Evolutionary conservation across 2,113 vertebrate species (phyloP).

Genomic region (Tupaia tana): DNA sequence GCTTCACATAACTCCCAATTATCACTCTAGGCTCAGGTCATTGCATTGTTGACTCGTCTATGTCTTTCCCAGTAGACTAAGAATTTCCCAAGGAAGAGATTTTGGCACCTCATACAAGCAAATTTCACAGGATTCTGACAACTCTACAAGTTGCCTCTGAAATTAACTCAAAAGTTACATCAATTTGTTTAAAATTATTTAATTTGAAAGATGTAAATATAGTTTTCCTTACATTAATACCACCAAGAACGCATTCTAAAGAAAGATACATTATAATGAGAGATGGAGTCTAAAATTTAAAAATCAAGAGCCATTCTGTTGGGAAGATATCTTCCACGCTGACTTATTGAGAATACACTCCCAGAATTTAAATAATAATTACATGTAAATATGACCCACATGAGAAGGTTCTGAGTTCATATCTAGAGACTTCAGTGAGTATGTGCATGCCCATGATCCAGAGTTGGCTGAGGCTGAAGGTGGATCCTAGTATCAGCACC

Average conservation of each 20-base stretch:
- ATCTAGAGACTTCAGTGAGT: too few species aligned
- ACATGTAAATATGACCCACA: too few species aligned
- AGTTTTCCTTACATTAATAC: neutral
- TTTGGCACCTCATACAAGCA: neutral
- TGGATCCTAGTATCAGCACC: too few species aligned
- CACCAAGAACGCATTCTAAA: neutral
- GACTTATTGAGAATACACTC: neutral
- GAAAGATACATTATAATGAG: neutral
- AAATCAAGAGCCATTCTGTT: neutral
- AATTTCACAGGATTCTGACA: neutral
- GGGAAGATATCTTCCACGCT: neutral
- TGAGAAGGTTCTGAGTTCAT: too few species aligned
- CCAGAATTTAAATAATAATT: neutral
- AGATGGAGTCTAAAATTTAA: neutral
- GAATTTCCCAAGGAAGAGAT: constrained; percentile 10
- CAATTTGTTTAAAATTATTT: constrained; percentile 32
- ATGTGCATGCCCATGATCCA: too few species aligned
- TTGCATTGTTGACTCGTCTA: neutral
- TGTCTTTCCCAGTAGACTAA: neutral
- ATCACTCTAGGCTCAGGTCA: neutral
- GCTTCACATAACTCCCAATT: neutral
- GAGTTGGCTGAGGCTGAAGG: too few species aligned
- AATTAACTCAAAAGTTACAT: constrained; percentile 30
- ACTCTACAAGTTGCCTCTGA: neutral
- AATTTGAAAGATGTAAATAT: neutral